Evolutionary conservation across 2,113 vertebrate species (phyloP).

Genomic region (Pithys albifrons): DNA sequence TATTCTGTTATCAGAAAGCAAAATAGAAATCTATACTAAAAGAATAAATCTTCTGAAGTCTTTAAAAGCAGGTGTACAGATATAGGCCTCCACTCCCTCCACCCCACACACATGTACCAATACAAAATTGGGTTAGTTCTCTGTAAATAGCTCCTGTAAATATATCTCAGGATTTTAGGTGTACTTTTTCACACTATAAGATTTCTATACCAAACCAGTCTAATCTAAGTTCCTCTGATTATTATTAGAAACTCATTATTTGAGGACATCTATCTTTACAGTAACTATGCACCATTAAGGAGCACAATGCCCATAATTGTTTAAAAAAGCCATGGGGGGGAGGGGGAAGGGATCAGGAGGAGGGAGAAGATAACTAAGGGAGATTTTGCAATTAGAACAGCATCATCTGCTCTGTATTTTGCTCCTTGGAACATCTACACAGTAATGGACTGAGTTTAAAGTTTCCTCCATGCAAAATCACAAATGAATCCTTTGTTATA

Average conservation of each 20-base stretch:
- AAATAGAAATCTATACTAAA: not conserved
- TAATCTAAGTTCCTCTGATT: constrained; percentile 47
- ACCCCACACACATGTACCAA: not conserved
- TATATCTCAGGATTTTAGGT: constrained; percentile 39
- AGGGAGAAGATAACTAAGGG: constrained; percentile 22
- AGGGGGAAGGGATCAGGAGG: not conserved
- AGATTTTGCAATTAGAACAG: constrained; percentile 39
- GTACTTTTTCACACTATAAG: constrained; percentile 12
- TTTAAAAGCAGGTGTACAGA: constrained; percentile 1
- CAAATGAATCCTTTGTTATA: not conserved
- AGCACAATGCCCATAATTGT: constrained; percentile 56
- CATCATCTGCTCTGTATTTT: not conserved
- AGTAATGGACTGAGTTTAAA: not conserved
- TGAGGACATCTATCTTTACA: constrained; percentile 59
- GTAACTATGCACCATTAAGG: constrained; percentile 31
- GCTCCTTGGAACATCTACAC: not conserved
- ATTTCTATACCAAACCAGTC: constrained; percentile 39
- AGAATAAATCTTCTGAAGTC: not conserved
- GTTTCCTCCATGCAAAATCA: not conserved
- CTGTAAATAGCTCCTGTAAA: constrained; percentile 50
- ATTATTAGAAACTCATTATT: constrained; percentile 66
- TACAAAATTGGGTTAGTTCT: constrained; percentile 34
- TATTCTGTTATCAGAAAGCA: not conserved
- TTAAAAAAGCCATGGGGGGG: constrained; percentile 1
- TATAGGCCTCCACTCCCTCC: not conserved